Conservation (phyloP, 2,888 invertebrate genomes). For the Oscheius sp. region DNA sequence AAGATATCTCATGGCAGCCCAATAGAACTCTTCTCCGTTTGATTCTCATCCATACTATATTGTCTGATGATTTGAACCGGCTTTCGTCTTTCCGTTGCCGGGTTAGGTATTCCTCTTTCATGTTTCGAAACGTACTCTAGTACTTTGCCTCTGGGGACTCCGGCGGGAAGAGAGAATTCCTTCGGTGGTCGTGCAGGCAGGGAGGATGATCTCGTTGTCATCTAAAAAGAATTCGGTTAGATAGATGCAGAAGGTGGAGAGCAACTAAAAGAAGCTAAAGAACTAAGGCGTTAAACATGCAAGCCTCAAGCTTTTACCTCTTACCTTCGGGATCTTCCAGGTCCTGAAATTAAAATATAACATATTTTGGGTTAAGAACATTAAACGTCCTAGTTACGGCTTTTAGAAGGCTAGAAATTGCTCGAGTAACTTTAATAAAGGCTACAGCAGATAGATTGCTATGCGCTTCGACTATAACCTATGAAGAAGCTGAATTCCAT, state of each 20-base stretch:
- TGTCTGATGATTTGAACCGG: slow-evolving; percentile 50
- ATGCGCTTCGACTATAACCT: too few species aligned
- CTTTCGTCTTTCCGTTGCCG: slow-evolving; percentile 46
- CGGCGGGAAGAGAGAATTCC: slow-evolving; percentile 29
- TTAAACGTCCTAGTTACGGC: neutral
- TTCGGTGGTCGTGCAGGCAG: slow-evolving; percentile 35
- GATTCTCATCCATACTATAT: slow-evolving; percentile 39
- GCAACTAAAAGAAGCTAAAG: neutral
- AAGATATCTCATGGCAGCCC: neutral
- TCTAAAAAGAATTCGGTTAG: slow-evolving; percentile 32
- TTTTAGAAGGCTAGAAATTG: too few species aligned
- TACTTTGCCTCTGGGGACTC: slow-evolving; percentile 53
- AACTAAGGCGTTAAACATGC: slow-evolving; percentile 25
- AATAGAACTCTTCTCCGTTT: neutral
- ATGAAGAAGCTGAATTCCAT: too few species aligned
- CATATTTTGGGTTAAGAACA: neutral
- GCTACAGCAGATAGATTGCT: too few species aligned
- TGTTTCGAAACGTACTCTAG: slow-evolving; percentile 61
- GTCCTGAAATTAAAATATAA: slow-evolving; percentile 25
- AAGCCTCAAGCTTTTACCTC: neutral
- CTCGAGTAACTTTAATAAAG: too few species aligned
- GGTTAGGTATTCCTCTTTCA: slow-evolving; percentile 63
- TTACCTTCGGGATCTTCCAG: slow-evolving; percentile 1
- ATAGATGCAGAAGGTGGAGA: neutral
- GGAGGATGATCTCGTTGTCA: slow-evolving; percentile 57